A percentile compares a stretch with the other conserved stretches of the same genome.
phyloP scores from a whole-genome alignment of 1,140 invertebrate genomes.

The Lineus longissimus region DNA sequence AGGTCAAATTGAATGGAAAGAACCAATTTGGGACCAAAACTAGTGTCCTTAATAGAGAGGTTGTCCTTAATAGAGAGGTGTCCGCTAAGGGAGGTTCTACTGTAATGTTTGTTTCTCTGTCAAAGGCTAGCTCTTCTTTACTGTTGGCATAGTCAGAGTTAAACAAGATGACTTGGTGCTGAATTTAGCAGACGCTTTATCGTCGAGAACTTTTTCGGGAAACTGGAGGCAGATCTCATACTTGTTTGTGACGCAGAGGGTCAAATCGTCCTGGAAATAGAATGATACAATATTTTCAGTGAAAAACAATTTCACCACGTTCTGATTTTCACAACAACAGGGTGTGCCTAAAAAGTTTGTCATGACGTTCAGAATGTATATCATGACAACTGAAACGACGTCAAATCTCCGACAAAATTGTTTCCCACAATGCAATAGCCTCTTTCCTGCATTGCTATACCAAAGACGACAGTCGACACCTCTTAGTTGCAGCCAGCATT shows the following conservation, averaged over 20 bases:
- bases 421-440: no score
- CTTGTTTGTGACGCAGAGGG: conserved; percentile 22
- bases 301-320: neutral
- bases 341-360: neutral
- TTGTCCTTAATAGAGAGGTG: no score
- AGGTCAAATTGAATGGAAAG: no score
- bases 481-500: no score
- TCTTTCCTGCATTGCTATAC: no score
- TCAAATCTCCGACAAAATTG: no score
- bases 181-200: conserved; percentile 30
- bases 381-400: no score
- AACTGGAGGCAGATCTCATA: conserved; percentile 28
- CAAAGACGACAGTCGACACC: no score
- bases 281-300: neutral
- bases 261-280: conserved; percentile 30
- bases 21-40: no score
- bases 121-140: conserved; percentile 10
- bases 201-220: conserved; percentile 24
- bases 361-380: neutral
- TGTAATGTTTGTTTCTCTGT: no score
- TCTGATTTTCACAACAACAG: neutral
- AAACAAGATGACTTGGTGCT: conserved; percentile 28
- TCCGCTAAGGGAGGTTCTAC: no score
- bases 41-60: no score
- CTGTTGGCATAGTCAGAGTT: conserved; percentile 30